Conservation (phyloP, 2,888 invertebrate genomes). For the Dasypolia templi region DNA sequence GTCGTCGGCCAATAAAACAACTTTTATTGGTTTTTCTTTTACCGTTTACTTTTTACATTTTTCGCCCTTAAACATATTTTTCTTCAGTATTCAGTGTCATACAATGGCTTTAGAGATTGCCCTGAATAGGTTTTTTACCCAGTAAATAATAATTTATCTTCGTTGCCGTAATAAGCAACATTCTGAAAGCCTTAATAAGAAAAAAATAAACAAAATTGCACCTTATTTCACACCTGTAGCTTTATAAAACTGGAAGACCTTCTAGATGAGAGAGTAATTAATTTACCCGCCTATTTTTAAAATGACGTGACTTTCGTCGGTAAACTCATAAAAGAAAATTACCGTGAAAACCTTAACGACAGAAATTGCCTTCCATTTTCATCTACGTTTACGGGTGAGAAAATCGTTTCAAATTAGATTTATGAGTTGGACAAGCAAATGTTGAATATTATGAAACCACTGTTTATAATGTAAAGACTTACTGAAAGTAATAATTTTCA, state of each 20-base stretch:
- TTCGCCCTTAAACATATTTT: conserved; percentile 72
- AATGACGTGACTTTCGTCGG: conserved; percentile 56
- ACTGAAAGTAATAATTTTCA: conserved; percentile 12
- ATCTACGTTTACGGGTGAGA: conserved; percentile 46
- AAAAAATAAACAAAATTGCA: conserved; percentile 40
- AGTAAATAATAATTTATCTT: conserved; percentile 25
- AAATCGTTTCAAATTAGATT: conserved; percentile 54
- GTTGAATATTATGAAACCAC: conserved; percentile 27
- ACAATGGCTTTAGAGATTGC: conserved; percentile 27
- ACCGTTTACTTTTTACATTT: conserved; percentile 78
- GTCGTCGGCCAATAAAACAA: conserved; percentile 80
- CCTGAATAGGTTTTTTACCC: not conserved
- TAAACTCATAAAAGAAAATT: conserved; percentile 66
- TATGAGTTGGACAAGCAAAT: conserved; percentile 40
- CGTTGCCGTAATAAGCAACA: conserved; percentile 31
- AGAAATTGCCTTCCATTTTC: conserved; percentile 64
- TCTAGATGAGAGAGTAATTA: conserved; percentile 62
- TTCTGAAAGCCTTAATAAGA: conserved; percentile 23
- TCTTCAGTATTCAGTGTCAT: conserved; percentile 52
- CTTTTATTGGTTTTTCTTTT: conserved; percentile 84
- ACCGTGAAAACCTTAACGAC: conserved; percentile 62
- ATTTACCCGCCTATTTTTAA: conserved; percentile 55
- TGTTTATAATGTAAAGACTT: not conserved
- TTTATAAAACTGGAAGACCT: conserved; percentile 45
- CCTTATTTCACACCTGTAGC: conserved; percentile 60